Evolutionary conservation across 2,113 vertebrate species (phyloP).

Genomic region (Melanotaenia duboulayi): DNA sequence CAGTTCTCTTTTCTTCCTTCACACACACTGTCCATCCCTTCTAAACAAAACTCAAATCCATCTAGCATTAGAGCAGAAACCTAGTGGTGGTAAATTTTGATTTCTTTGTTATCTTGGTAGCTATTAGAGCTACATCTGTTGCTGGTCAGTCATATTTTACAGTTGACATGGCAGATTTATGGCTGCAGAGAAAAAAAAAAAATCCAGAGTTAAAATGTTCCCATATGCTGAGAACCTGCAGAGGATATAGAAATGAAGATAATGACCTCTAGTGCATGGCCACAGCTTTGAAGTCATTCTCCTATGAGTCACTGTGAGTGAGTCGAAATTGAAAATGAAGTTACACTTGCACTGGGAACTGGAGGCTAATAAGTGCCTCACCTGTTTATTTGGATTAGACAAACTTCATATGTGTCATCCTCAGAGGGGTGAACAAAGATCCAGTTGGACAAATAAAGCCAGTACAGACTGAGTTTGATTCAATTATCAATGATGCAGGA

Average conservation of each 20-base stretch:
- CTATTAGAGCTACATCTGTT: conserved; percentile 80
- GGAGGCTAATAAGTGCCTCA: conserved; percentile 69
- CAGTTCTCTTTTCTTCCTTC: conserved; percentile 5
- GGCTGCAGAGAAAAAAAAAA: conserved; percentile 50
- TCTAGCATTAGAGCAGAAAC: conserved; percentile 62
- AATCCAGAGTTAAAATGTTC: conserved; percentile 80
- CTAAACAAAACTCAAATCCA: conserved; percentile 37
- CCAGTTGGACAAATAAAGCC: conserved; percentile 28
- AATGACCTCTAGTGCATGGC: conserved; percentile 76
- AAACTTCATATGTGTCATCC: conserved; percentile 63
- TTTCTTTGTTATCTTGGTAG: conserved; percentile 68
- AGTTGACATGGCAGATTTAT: conserved; percentile 85
- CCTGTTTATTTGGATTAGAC: conserved; percentile 72
- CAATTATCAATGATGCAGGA: conserved; percentile 4
- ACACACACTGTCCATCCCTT: conserved; percentile 43
- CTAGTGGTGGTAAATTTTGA: conserved; percentile 65
- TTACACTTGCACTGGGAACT: conserved; percentile 68
- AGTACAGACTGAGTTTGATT: conserved; percentile 32
- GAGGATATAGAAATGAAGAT: conserved; percentile 81
- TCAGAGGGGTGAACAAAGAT: conserved; percentile 51
- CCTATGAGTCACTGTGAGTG: conserved; percentile 56
- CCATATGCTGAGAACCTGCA: conserved; percentile 81
- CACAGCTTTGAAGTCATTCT: conserved; percentile 74
- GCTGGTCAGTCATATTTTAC: conserved; percentile 82
- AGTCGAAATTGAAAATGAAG: conserved; percentile 70